Evolutionary conservation across 2,797 vertebrate species (phyloP), one percentile per base, ranked within the genome.

Genomic region (Paedocypris micromegethes): DNA sequence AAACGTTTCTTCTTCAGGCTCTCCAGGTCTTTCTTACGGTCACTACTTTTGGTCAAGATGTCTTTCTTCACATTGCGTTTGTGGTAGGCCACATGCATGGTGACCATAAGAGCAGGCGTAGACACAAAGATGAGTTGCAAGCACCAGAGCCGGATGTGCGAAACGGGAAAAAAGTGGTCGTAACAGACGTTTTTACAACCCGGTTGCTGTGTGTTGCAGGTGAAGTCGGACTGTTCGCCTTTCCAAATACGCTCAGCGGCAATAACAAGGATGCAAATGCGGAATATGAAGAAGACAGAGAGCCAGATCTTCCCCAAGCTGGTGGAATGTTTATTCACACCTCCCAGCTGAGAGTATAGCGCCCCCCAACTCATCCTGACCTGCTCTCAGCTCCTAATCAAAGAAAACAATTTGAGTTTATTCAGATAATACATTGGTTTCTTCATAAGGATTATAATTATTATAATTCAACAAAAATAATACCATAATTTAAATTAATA

Each of bases 151-250:
- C 97, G 91, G 80, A 99, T 98, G 84, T 99, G 97, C 0, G 97
- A 98, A 67, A 99, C 87, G 0, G 97, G 97, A 72, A 99, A 99
- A 74, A 92, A 96, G 78, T 96, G 93, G 82, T 99, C 97, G 0
- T 99, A 99, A 86, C 97, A 99, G 74, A 99, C 97, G 0, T 98
- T 98, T 75, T 87, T 97, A 83, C 97, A 99, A 2, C 97, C 97
- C 0, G 96, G 96, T 65, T 97, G 94, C 78, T 95, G 90, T 0
- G 97, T 99, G 86, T 99, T 99, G 84, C 96, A 99, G 3, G 91
- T 87, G 66, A 99, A 99, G 61, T 96, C 95, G 0, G 93, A 78
- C 84, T 98, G 96, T 74, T 99, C 97, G 2, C 98, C 97, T 0
- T 95, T 94, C 97, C 97, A 99, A 54, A 99, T 96, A 61, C 86